phyloP scores from a whole-genome alignment of 2,888 invertebrate species.

The Rapana venosa region DNA sequence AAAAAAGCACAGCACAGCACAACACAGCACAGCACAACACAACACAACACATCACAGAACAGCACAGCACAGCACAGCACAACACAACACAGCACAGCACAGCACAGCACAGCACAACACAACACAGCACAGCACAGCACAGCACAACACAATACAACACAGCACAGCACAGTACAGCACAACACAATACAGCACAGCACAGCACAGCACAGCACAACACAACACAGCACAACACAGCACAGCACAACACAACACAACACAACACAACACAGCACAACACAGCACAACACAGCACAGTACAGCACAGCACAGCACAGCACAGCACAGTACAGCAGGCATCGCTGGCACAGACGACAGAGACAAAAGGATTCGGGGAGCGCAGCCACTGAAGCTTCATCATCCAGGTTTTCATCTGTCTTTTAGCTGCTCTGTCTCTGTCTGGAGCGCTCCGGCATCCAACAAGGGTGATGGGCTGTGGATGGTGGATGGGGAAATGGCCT shows the following conservation, averaged over 20 bases:
- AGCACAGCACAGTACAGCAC: neutral
- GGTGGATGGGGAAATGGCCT: too few species aligned
- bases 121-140: neutral
- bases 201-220: neutral
- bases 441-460: too few species aligned
- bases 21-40: neutral
- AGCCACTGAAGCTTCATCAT: too few species aligned
- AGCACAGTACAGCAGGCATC: neutral
- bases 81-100: neutral
- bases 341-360: too few species aligned
- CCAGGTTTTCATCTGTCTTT: too few species aligned
- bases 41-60: neutral
- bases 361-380: too few species aligned
- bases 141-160: neutral
- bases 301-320: neutral
- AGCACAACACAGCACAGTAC: neutral
- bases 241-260: neutral
- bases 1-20: neutral
- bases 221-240: neutral
- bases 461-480: too few species aligned
- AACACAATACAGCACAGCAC: neutral
- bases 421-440: too few species aligned
- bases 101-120: neutral
- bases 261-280: neutral
- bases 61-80: neutral